phyloP scores from a whole-genome alignment of 2,113 vertebrate species.

The Chamaea fasciata region DNA sequence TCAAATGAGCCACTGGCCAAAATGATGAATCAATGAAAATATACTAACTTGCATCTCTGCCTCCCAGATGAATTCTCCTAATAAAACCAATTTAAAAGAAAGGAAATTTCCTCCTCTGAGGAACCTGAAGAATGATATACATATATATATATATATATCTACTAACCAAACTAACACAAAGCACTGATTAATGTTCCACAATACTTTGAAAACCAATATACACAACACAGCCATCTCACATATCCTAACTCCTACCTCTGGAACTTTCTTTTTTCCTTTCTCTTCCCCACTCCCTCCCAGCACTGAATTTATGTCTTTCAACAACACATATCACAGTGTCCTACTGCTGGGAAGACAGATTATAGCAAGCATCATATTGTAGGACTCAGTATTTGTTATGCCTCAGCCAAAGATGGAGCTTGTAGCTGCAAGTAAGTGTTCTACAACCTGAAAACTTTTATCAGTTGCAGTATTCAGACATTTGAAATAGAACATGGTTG shows the following conservation, averaged over 20 bases:
- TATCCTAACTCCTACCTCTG: rapidly evolving
- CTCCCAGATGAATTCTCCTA: not conserved
- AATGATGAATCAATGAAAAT: not conserved
- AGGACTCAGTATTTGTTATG: not conserved
- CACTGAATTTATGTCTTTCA: not conserved
- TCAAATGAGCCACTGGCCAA: not conserved
- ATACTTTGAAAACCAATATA: not conserved
- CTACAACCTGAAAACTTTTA: not conserved
- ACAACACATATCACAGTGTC: not conserved
- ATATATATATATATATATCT: not conserved
- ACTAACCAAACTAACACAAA: not conserved
- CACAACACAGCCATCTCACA: not conserved
- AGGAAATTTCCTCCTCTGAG: not conserved
- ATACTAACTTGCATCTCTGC: not conserved
- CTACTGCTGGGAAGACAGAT: not conserved
- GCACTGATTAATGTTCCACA: not conserved
- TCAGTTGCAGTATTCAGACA: not conserved
- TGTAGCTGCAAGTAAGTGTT: not conserved
- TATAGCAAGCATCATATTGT: not conserved
- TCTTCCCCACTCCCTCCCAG: rapidly evolving
- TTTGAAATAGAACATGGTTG: not conserved
- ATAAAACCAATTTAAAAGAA: not conserved
- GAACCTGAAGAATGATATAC: not conserved
- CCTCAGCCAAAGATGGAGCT: not conserved
- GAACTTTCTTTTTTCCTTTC: not conserved